Evolutionary conservation across 2,888 invertebrate genomes (phyloP), one percentile per base, ranked within the genome.

Genomic region (Alitta virens): DNA sequence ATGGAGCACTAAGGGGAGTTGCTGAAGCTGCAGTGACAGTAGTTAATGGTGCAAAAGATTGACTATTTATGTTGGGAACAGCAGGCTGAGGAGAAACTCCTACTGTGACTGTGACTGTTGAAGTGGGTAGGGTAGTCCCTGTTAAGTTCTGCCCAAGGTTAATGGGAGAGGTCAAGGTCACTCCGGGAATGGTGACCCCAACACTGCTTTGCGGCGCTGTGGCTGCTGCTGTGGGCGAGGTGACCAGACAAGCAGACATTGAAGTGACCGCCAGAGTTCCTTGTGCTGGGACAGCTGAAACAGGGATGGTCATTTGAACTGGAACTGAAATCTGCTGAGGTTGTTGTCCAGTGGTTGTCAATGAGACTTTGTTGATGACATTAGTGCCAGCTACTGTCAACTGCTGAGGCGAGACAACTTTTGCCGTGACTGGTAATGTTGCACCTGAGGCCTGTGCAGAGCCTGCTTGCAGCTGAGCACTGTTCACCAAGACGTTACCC

Each of bases 271-370:
- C 21, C 16, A 52, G 23, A 14, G 52, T 59, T 2, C 51, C 59
- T 24, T 51, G 50, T 3, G 59, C 59, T 12, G 59, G 59, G 3
- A 59, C 52, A 14, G 59, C 59, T 2, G 59, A 51, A 1, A 59
- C 58, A 3, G 59, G 52, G 1, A 24, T 25, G 2, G 49, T 18
- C 14, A 59, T 40, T 25, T 51, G 59, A 7, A 59, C 18, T 1
- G 59, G 59, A 23, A 52, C 40, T 1, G 59, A 49, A 18, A 59
- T 18, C 14, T n/a, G 21, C 7, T 21, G 18, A 5, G 5, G 33
- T 7, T 21, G n/a, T n/a, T n/a, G n/a, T 5, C 5, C 7, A 5
- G 21, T 46, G 7, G 46, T 5, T 5, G 21, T 46, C 46, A 18
- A 21, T 3, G 18, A 18, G 7, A 46, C n/a, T 21, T 46, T 46